A percentile compares a stretch with the other conserved stretches of the same genome.
Evolutionary conservation across 2,888 invertebrate species (phyloP).

Genomic region (Pasiphila rectangulata): DNA sequence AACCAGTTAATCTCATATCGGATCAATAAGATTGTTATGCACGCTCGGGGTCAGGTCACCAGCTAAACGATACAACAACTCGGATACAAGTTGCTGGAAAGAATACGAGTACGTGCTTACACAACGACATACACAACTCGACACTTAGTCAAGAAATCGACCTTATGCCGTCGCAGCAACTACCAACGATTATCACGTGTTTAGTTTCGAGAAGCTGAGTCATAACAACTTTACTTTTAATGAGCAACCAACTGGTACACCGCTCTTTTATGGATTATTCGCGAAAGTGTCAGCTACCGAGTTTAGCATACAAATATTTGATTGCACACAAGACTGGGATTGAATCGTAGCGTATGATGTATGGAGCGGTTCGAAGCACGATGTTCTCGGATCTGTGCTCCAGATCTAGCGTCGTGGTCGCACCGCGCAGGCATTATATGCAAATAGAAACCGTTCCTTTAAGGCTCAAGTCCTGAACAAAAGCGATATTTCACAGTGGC

Average conservation of each 20-base stretch:
- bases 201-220: constrained; percentile 47
- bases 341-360: constrained; percentile 57
- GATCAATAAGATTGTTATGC: constrained; percentile 68
- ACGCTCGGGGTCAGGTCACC: constrained; percentile 63
- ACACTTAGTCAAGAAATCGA: constrained; percentile 40
- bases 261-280: constrained; percentile 42
- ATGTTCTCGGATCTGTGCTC: constrained; percentile 60
- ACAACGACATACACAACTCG: constrained; percentile 36
- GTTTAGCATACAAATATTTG: constrained; percentile 40
- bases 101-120: constrained; percentile 44
- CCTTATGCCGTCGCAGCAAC: constrained; percentile 38
- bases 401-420: constrained; percentile 68
- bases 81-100: constrained; percentile 44
- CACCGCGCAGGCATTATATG: constrained; percentile 68
- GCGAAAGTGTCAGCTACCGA: constrained; percentile 40
- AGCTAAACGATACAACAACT: constrained; percentile 68
- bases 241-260: constrained; percentile 47
- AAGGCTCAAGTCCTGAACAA: constrained; percentile 51
- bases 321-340: constrained; percentile 39
- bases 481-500: constrained; percentile 47
- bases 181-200: constrained; percentile 40
- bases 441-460: constrained; percentile 58
- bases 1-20: constrained; percentile 67
- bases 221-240: constrained; percentile 54
- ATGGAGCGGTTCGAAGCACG: constrained; percentile 55